These are phyloP conservation scores for Bubo blakistoni DNA, from an alignment of 2,113 vertebrate species.

Conservation along the genomic window DNA sequence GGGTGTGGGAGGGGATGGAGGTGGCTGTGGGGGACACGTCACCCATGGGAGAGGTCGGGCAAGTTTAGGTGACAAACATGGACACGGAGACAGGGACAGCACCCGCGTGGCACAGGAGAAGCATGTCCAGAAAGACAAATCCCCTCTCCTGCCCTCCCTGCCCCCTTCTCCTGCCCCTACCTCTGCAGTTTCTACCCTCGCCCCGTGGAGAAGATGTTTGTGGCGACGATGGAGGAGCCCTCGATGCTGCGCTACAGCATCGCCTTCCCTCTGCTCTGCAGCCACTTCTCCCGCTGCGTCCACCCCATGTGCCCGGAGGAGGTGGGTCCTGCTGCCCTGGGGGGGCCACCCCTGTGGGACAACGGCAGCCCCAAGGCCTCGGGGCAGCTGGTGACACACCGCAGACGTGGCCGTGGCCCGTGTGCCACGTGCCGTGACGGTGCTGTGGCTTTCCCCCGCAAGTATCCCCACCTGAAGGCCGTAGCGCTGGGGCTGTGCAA, in stretches of 20 bases:
- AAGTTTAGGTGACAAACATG: background rate
- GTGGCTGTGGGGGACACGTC: background rate
- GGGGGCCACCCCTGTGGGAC: background rate
- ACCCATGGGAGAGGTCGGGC: background rate
- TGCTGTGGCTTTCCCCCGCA: background rate
- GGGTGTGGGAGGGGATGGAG: background rate
- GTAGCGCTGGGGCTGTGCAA: constrained; percentile 79
- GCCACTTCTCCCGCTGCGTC: constrained; percentile 78
- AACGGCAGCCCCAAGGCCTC: rapidly evolving
- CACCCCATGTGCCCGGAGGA: constrained; percentile 91
- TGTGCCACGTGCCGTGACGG: rapidly evolving
- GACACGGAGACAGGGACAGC: background rate
- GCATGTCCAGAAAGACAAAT: background rate
- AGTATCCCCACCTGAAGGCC: constrained; percentile 79
- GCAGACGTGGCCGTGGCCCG: background rate
- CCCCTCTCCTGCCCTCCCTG: background rate
- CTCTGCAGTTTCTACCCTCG: constrained; percentile 80
- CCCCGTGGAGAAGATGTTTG: constrained; percentile 88
- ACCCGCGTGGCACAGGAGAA: rapidly evolving
- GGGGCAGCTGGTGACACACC: background rate
- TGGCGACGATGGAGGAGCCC: constrained; percentile 76
- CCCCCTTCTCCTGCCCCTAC: background rate
- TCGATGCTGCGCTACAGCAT: constrained; percentile 81
- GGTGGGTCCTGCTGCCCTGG: constrained; percentile 58
- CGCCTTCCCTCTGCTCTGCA: constrained; percentile 82